Evolutionary conservation across 2,113 vertebrate species (phyloP).

Genomic region (Lutjanus erythropterus): DNA sequence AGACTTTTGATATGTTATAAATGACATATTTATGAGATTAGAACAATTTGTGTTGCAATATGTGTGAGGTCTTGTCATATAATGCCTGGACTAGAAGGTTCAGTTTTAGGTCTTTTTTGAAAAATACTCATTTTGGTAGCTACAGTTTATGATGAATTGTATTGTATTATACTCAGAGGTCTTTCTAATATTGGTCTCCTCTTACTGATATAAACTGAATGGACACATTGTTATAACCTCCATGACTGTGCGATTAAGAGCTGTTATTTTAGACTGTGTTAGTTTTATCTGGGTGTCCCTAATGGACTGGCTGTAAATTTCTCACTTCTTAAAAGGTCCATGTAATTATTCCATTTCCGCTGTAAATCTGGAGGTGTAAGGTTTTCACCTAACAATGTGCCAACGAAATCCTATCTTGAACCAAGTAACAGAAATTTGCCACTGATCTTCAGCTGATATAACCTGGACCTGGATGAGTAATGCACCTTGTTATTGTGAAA

Average conservation of each 20-base stretch:
- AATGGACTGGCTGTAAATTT: neutral
- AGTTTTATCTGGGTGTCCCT: neutral
- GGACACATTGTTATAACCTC: neutral
- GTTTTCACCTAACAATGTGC: neutral
- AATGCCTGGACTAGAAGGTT: no score
- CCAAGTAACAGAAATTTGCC: neutral
- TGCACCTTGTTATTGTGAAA: neutral
- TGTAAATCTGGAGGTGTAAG: neutral
- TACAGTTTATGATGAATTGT: neutral
- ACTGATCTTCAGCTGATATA: neutral
- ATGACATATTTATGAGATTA: no score
- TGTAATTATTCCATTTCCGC: neutral
- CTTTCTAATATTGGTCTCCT: neutral
- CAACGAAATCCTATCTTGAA: neutral
- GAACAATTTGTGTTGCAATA: no score
- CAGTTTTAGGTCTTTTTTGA: no score
- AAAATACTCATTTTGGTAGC: no score
- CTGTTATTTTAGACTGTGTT: conserved; percentile 9
- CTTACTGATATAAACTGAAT: neutral
- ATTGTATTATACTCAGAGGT: neutral
- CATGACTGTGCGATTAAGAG: neutral
- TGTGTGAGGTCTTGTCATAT: no score
- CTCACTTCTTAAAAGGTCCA: no score
- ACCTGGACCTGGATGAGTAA: neutral
- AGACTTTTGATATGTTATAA: no score